Evolutionary conservation across 2,888 invertebrate species (phyloP).

Genomic region (Machimus rusticus): DNA sequence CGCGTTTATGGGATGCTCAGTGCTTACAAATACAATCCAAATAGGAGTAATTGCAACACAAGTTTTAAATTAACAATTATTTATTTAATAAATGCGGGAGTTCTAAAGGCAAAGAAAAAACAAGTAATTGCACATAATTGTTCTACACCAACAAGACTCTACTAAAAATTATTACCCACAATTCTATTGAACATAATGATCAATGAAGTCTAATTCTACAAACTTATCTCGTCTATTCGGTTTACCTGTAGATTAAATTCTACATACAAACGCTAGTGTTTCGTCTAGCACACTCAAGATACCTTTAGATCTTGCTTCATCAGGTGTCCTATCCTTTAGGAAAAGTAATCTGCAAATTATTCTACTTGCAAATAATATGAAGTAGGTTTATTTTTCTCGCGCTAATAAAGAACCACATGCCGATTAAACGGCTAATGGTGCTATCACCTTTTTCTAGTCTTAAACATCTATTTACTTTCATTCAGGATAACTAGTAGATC

Average conservation of each 20-base stretch:
- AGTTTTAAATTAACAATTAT: neutral
- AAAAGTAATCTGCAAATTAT: neutral
- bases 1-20: neutral
- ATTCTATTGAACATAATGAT: neutral
- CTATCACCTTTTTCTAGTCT: neutral
- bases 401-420: neutral
- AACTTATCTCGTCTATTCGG: neutral
- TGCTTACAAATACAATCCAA: neutral
- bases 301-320: neutral
- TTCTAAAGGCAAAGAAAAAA: neutral
- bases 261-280: neutral
- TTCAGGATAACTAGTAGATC: neutral
- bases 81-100: neutral
- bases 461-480: neutral
- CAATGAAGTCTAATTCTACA: neutral
- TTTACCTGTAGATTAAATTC: neutral
- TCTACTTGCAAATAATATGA: neutral
- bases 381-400: neutral
- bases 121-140: neutral
- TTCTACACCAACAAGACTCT: conserved; percentile 25
- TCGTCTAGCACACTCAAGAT: neutral
- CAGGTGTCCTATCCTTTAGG: neutral
- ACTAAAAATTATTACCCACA: neutral
- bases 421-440: neutral
- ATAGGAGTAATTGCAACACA: neutral